Evolutionary conservation across 1,140 invertebrate species (phyloP), one percentile per base, ranked within the genome.

Genomic region (Cydia pomonella): DNA sequence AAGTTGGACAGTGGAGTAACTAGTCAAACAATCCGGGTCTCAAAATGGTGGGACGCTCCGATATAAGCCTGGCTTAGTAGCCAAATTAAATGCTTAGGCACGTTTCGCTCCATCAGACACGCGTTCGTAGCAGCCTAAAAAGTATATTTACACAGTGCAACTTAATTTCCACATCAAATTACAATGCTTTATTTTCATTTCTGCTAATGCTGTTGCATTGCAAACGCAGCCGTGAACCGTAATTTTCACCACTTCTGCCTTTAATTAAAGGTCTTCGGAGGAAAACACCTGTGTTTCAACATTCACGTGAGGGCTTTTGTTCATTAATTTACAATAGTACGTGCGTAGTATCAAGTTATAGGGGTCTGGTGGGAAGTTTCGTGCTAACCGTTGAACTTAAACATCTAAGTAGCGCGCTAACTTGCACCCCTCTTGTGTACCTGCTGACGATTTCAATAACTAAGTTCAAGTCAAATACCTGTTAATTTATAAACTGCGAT

Each of bases 1-100:
- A 86, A 91, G 80, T 90, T 88, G 84, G 83, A 84, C 87, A 87
- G 79, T 84, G 83, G 86, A 86, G 86, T 85, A 84, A 85, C 83
- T 88, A 83, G 77, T 84, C 83, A 88, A 87, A 90, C 83, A 87
- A 84, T 84, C 77, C 74, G 77, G 77, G 63, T 72, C 59, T 29
- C 72, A 73, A 73, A 73, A 47, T 41, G 76, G 74, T 53, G 69
- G 76, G 50, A 23, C 77, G 76, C 80, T 76, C 74, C 75, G 80
- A 82, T 82, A 76, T 82, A 80, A 84, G 79, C 73, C 76, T 59
- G 72, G 80, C 78, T 79, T 84, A 81, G 80, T 77, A 77, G 77
- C 76, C 74, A 81, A 87, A 84, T 87, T 86, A 82, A 84, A 87
- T 84, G 85, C 78, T 75, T 50, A 69, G 63, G 77, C 79, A 80